Evolutionary conservation across 2,888 invertebrate species (phyloP), one percentile per base, ranked within the genome.

Genomic region (Escarpia spicata): DNA sequence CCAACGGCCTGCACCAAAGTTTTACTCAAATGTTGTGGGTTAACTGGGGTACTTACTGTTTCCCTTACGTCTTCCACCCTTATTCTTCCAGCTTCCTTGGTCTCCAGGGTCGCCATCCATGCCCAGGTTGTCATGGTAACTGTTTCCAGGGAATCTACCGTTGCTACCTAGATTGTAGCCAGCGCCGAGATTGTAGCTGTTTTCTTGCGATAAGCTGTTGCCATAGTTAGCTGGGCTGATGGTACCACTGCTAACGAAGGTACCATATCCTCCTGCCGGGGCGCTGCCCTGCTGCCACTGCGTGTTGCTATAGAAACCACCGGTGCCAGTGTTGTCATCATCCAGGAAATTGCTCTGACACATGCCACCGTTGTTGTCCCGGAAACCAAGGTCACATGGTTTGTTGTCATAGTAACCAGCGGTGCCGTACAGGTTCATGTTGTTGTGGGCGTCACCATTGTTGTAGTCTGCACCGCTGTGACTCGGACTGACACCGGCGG

Each of bases 241-340:
- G 26, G 75, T 75, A 26, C n/a, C 75, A n/a, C 75, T 26, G 75
- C 75, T 75, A 26, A 75, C 75, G 26, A 75, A 75, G 75, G 4
- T 75, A 75, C 75, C 19, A 26, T 75, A 75, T 15, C 75, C 75
- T 3, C 75, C 75, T 6, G 6, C 26, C 4, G 4, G 26, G 6
- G 19, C 6, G 19, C 75, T 26, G 4, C 19, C 26, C 26, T 75
- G 75, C 75, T 75, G 75, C 75, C 75, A 75, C 75, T 75, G 75
- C 19, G 75, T 75, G 75, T 75, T 75, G 75, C 75, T 75, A 75
- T 75, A 26, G 75, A 75, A 75, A 75, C 75, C 75, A 75, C 75
- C 19, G n/a, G 75, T 19, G 15, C 75, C 75, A 6, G n/a, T 19
- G 75, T 75, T 75, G 75, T 75, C 75, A 2, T 75, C 75, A 26